Evolutionary conservation across 2,888 invertebrate genomes (phyloP).

Genomic region (Hydraecia micacea): DNA sequence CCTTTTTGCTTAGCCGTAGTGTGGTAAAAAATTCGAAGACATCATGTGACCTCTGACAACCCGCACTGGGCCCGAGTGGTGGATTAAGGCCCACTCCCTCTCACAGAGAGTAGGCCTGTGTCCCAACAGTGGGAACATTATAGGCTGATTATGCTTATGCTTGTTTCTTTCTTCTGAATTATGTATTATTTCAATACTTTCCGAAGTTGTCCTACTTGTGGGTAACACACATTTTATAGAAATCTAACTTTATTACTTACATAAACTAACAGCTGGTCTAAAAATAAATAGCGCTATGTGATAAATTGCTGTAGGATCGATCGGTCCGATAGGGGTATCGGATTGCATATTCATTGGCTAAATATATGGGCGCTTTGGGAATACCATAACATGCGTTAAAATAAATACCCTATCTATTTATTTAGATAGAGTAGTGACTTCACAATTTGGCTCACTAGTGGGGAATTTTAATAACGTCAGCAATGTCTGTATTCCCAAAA

Average conservation of each 20-base stretch:
- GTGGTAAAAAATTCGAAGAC: not conserved
- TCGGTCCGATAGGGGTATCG: conserved; percentile 25
- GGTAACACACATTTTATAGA: not conserved
- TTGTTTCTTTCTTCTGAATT: not conserved
- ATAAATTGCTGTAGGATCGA: conserved; percentile 19
- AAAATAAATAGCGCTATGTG: conserved; percentile 18
- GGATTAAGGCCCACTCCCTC: not conserved
- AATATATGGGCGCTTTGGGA: conserved; percentile 52
- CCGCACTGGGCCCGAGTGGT: no score
- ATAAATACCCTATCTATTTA: conserved; percentile 25
- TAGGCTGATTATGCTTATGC: not conserved
- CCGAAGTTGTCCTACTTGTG: no score
- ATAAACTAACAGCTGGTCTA: conserved; percentile 4
- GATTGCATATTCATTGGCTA: conserved; percentile 40
- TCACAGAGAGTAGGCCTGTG: not conserved
- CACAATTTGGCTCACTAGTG: not conserved
- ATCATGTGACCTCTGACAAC: not conserved
- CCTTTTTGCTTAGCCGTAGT: no score
- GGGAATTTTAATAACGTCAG: not conserved
- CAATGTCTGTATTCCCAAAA: not conserved
- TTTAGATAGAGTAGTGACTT: not conserved
- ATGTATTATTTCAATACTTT: not conserved
- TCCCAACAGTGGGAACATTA: not conserved
- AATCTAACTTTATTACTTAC: not conserved
- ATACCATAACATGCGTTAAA: conserved; percentile 9